Conservation (phyloP, 2,888 invertebrate genomes). For the Lasioglossum pauxillum region DNA sequence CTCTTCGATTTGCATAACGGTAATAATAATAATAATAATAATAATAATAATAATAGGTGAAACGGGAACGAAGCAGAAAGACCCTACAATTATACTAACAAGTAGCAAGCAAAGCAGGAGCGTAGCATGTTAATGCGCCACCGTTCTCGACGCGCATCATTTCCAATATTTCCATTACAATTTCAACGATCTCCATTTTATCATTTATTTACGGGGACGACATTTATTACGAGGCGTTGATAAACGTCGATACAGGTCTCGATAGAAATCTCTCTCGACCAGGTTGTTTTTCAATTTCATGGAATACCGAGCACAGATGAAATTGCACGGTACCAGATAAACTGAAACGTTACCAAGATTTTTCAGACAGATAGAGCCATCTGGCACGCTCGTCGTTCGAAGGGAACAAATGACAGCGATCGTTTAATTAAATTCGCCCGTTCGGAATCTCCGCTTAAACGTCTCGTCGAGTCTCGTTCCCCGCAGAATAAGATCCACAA, state of each 20-base stretch:
- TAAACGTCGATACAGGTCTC: constrained; percentile 6
- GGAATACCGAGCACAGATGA: background rate
- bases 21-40: background rate
- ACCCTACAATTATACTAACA: background rate
- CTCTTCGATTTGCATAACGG: background rate
- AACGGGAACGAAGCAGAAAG: background rate
- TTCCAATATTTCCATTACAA: background rate
- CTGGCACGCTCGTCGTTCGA: no score
- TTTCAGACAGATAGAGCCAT: background rate
- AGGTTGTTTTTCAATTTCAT: constrained; percentile 28
- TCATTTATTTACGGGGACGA: background rate
- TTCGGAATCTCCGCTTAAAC: background rate
- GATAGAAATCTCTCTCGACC: background rate
- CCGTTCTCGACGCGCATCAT: background rate
- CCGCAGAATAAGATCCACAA: background rate
- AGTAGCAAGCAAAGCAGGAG: background rate
- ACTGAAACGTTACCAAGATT: background rate
- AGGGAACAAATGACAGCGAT: background rate
- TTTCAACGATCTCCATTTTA: background rate
- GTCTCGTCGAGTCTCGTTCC: background rate
- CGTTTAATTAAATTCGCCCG: constrained; percentile 32
- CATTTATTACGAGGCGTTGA: constrained; percentile 16
- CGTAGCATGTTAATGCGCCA: background rate
- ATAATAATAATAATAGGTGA: background rate
- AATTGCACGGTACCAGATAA: background rate